Evolutionary conservation across 2,888 invertebrate species (phyloP).

Genomic region (Acronicta psi): DNA sequence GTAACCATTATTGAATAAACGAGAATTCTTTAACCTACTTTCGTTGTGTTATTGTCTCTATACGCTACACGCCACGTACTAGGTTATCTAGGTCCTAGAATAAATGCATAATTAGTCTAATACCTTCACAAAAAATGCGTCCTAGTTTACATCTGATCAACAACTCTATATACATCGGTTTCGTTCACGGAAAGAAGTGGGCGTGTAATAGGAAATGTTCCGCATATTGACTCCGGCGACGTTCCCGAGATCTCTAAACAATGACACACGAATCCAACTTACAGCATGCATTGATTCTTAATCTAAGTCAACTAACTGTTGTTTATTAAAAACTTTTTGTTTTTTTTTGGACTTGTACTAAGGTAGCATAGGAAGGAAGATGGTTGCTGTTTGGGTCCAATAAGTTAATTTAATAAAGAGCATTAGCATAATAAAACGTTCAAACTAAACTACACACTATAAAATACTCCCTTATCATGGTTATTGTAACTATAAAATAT

Average conservation of each 20-base stretch:
- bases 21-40: too few relatives aligned
- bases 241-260: constrained; percentile 86
- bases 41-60: too few relatives aligned
- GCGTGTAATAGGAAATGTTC: constrained; percentile 89
- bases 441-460: too few relatives aligned
- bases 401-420: too few relatives aligned
- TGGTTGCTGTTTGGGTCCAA: too few relatives aligned
- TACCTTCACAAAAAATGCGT: background rate
- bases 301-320: constrained; percentile 48
- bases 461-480: too few relatives aligned
- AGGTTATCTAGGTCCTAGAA: too few relatives aligned
- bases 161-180: constrained; percentile 69
- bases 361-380: too few relatives aligned
- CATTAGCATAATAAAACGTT: too few relatives aligned
- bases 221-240: constrained; percentile 88
- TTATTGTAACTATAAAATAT: too few relatives aligned
- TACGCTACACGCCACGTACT: too few relatives aligned
- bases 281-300: constrained; percentile 57
- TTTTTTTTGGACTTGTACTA: background rate
- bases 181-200: constrained; percentile 85
- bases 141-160: constrained; percentile 5
- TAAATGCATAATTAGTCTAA: background rate
- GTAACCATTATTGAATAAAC: too few relatives aligned
- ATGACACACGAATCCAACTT: constrained; percentile 76
- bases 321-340: constrained; percentile 27